phyloP scores from a whole-genome alignment of 1,140 invertebrate species.

The Aphidius ervi region DNA sequence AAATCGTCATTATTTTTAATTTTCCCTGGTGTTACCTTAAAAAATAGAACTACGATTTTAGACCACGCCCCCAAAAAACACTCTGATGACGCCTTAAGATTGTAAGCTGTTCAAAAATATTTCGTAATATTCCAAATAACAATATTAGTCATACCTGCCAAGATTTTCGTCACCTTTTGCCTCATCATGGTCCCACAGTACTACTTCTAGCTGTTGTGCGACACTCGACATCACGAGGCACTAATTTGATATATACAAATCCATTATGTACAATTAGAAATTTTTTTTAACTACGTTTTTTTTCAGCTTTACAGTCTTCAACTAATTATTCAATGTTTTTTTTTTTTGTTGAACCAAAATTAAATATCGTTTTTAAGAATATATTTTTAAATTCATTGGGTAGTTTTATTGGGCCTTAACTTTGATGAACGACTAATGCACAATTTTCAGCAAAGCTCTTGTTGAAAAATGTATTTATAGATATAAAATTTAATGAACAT shows the following conservation, averaged over 20 bases:
- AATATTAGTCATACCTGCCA: conserved; percentile 64
- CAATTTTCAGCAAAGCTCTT: conserved; percentile 25
- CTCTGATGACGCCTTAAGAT: too few species aligned
- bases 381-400: too few species aligned
- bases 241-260: conserved; percentile 45
- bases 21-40: too few species aligned
- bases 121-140: too few species aligned
- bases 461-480: background rate
- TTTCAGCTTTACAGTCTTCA: conserved; percentile 10
- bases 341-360: too few species aligned
- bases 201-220: conserved; percentile 73
- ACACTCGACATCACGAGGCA: conserved; percentile 57
- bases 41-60: too few species aligned
- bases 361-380: too few species aligned
- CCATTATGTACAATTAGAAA: too few species aligned
- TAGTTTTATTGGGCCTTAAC: background rate
- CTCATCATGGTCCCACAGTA: conserved; percentile 81
- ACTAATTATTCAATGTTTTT: conserved; percentile 10
- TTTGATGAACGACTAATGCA: conserved; percentile 13
- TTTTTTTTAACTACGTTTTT: too few species aligned
- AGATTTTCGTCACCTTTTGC: conserved; percentile 77
- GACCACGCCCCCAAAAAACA: too few species aligned
- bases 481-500: conserved; percentile 33
- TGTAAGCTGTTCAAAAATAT: too few species aligned
- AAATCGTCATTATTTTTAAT: too few species aligned